Evolutionary conservation across 92 coral and sea anemone species (phyloP).

Genomic region (Phenganax subtilis): DNA sequence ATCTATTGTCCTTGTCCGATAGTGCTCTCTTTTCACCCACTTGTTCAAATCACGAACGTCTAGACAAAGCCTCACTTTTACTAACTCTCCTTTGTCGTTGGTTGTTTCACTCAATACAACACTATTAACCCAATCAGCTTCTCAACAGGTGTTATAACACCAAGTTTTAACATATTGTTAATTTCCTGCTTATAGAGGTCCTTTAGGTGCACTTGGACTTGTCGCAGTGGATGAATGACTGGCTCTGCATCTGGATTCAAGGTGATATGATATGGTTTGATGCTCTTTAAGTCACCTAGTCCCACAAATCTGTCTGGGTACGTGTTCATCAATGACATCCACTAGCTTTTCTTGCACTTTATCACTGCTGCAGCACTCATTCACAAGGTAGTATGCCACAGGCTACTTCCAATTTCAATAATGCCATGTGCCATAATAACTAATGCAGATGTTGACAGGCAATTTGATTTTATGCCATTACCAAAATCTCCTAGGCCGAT

Average conservation of each 20-base stretch:
- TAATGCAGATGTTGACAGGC: not conserved
- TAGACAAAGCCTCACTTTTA: conserved; percentile 50
- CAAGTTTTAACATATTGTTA: conserved; percentile 48
- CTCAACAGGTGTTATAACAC: conserved; percentile 44
- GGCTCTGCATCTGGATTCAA: conserved; percentile 50
- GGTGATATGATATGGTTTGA: conserved; percentile 53
- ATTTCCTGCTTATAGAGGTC: conserved; percentile 36
- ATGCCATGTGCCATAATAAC: conserved; percentile 30
- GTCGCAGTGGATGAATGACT: conserved; percentile 47
- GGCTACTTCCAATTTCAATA: conserved; percentile 32
- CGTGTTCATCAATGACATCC: not conserved
- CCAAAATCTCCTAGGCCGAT: conserved; percentile 17
- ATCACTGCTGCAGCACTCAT: conserved; percentile 1
- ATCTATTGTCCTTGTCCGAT: conserved; percentile 39
- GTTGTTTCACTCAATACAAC: conserved; percentile 45
- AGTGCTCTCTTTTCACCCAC: conserved; percentile 46
- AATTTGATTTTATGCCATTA: conserved; percentile 1
- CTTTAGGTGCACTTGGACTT: conserved; percentile 44
- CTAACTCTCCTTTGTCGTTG: conserved; percentile 41
- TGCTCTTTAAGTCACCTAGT: too few relatives aligned
- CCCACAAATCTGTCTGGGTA: too few relatives aligned
- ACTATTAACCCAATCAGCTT: conserved; percentile 57
- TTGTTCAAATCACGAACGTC: conserved; percentile 51
- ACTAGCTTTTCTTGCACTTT: conserved; percentile 8
- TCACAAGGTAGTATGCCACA: conserved; percentile 9